Base-by-base conservation (phyloP, 1,140 invertebrate genomes). In the Rhagoletis pomonella region DNA sequence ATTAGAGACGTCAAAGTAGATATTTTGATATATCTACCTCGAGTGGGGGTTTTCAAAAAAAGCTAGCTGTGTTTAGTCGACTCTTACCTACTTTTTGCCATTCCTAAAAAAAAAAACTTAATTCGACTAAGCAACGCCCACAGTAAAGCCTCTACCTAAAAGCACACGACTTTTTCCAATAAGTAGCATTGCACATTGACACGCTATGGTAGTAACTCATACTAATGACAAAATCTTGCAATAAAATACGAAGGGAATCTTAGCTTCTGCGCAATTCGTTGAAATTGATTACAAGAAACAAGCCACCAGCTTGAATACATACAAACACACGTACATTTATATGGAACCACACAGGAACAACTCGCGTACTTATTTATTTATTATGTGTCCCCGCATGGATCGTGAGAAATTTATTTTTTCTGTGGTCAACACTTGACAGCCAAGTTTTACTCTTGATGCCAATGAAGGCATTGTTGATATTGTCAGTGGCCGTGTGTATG, bases 401-500 rank as follows among this genome's bases (percentile, higher is more conserved):
- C 73, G 73, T 81, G 73, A 81, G 73, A 81, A 81, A 81, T 81
- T 81, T 81, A 81, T 81, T 81, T 81, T 81, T 81, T 81, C 73
- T 81, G 7, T 81, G 73, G 73, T 81, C n/a, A 81, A 81, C 73
- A 81, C 73, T 81, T 81, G 73, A 81, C 44, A 81, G 50, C 50
- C n/a, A 81, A 29, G 7, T 19, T 81, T 10, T 55, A 2, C 50
- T 81, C n/a, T 81, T 81, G 73, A 81, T 55, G 73, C 73, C 73
- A 81, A 73, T 73, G 67, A 47, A 73, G 67, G 73, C n/a, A n/a
- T n/a, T 81, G 55, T 81, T 81, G 73, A 81, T 81, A 81, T 81
- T 81, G 73, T 55, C 73, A 55, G 47, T 47, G 69, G 42, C 44
- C 69, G 12, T 73, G 39, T 73, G 29, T 29, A 29, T 29, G 29